Base-by-base conservation (phyloP, 2,888 invertebrate genomes). In the Drosophila borealis region DNA sequence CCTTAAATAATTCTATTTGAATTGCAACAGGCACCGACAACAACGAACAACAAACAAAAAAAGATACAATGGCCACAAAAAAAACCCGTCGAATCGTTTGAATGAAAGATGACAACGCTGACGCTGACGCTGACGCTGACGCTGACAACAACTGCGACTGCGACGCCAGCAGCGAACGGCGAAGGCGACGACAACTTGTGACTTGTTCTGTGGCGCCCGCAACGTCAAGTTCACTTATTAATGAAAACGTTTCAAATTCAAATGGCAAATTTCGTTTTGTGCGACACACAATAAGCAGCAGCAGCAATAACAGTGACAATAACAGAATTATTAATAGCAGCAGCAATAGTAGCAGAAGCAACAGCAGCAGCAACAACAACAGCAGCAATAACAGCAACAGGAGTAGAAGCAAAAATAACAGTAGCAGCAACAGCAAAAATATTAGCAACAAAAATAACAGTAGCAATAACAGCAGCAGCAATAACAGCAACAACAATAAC, bases 181-280 rank as follows among this genome's bases (percentile, higher is more conserved):
- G 8, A 8, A 8, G 2, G 17, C 53, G 42, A 45, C 62, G 13
- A 37, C 48, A 53, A 64, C 68, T 77, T 73, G 78, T 63, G 74
- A 78, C 60, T 75, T 78, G 74, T 56, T 66, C 56, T 19, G 54
- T 59, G 67, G 67, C 78, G 73, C 66, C 57, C 36, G 62, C 68
- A 56, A 48, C 74, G 62, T 42, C 74, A 72, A 67, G 73, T 78
- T 71, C 68, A 78, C 78, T 80, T 84, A 83, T 86, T 88, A 88
- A 84, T 84, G 89, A 83, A 83, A 86, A 63, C 78, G 74, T 78
- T 80, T 86, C 83, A 75, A 85, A 83, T 74, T 82, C 75, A 78
- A 81, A 81, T 81, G 74, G 76, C 80, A 74, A 77, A 75, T 70
- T 84, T 73, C 63, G 63, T 71, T 77, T 74, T 70, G 80, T 67